Evolutionary conservation across 2,888 invertebrate genomes (phyloP).

Genomic region (Molorchus minor): DNA sequence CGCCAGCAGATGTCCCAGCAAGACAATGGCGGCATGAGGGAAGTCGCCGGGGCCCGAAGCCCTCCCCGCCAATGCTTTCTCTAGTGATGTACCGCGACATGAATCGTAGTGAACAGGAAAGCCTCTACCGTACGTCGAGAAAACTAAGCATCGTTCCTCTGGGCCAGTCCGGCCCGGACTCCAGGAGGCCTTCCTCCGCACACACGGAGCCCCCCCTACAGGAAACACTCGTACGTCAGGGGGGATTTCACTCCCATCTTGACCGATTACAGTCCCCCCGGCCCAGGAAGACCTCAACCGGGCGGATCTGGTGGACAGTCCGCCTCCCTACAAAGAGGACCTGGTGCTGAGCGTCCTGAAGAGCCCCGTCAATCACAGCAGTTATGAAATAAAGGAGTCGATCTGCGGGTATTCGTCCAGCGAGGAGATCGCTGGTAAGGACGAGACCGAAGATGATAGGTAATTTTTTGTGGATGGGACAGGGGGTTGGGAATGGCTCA

Average conservation of each 20-base stretch:
- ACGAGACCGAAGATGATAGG: constrained; percentile 39
- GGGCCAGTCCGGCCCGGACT: constrained; percentile 38
- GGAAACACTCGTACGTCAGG: constrained; percentile 26
- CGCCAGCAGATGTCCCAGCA: background rate
- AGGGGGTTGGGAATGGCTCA: background rate
- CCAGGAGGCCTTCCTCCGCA: constrained; percentile 35
- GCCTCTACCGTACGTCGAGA: constrained; percentile 70
- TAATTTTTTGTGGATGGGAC: constrained; percentile 13
- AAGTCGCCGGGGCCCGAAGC: constrained; percentile 41
- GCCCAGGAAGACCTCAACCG: background rate
- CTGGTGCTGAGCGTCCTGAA: constrained; percentile 70
- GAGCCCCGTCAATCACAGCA: constrained; percentile 66
- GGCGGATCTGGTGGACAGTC: constrained; percentile 18
- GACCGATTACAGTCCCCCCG: constrained; percentile 20
- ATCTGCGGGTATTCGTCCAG: constrained; percentile 37
- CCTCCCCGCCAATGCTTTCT: constrained; percentile 61
- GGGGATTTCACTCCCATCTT: constrained; percentile 30
- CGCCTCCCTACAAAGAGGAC: constrained; percentile 59
- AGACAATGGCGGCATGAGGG: constrained; percentile 21
- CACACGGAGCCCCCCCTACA: constrained; percentile 24
- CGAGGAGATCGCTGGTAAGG: constrained; percentile 26
- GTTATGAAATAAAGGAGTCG: constrained; percentile 42
- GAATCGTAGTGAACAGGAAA: constrained; percentile 73
- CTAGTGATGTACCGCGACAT: constrained; percentile 65
- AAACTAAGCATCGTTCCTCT: constrained; percentile 64